Evolutionary conservation across 1,140 invertebrate genomes (phyloP).

Genomic region (Carposina sasakii): DNA sequence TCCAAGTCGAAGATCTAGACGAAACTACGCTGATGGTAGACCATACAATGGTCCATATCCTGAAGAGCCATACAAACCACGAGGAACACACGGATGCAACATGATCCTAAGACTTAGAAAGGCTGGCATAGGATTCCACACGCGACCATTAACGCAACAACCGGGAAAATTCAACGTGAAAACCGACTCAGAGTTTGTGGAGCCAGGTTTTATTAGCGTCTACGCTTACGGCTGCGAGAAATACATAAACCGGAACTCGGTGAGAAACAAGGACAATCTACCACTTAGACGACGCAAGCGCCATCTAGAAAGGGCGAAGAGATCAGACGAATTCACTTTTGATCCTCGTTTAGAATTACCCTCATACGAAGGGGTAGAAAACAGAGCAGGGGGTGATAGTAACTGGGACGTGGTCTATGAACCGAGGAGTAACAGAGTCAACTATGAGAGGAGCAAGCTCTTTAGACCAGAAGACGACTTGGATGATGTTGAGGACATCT

Average conservation of each 20-base stretch:
- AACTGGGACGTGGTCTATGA: slow-evolving; percentile 55
- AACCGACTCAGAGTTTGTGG: slow-evolving; percentile 86
- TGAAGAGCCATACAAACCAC: slow-evolving; percentile 29
- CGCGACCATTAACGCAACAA: slow-evolving; percentile 63
- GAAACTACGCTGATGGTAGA: slow-evolving; percentile 50
- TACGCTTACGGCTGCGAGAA: slow-evolving; percentile 86
- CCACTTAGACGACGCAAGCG: slow-evolving; percentile 52
- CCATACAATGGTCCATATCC: slow-evolving; percentile 52
- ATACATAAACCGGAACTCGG: slow-evolving; percentile 62
- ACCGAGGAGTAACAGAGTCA: slow-evolving; percentile 42
- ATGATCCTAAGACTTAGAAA: slow-evolving; percentile 84
- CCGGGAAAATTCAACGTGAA: slow-evolving; percentile 81
- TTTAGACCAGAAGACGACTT: slow-evolving; percentile 64
- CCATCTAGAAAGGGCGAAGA: no score
- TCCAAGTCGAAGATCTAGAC: slow-evolving; percentile 35
- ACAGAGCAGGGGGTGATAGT: slow-evolving; percentile 56
- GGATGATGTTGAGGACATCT: slow-evolving; percentile 76
- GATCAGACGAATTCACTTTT: slow-evolving; percentile 59
- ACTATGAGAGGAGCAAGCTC: slow-evolving; percentile 61
- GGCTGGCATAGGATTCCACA: slow-evolving; percentile 83
- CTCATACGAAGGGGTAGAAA: slow-evolving; percentile 38
- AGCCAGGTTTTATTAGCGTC: slow-evolving; percentile 86
- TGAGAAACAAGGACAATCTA: slow-evolving; percentile 59
- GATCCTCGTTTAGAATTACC: slow-evolving; percentile 38
- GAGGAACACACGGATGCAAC: slow-evolving; percentile 76